phyloP scores from a whole-genome alignment of 1,140 invertebrate genomes.

The Trichonephila clavata region DNA sequence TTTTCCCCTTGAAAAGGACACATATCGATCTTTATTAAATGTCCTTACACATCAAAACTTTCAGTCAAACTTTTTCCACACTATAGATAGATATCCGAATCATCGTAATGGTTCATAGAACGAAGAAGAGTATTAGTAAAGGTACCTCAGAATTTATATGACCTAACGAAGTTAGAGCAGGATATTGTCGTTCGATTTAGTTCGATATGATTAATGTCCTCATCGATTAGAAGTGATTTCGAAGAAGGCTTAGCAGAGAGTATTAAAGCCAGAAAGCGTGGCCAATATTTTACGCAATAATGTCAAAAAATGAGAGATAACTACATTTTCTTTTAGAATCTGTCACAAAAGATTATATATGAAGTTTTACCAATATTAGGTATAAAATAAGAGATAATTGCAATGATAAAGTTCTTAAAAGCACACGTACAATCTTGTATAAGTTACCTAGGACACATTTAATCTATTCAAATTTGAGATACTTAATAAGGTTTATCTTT shows the following conservation, averaged over 20 bases:
- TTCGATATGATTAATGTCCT: constrained; percentile 31
- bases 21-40: constrained; percentile 1
- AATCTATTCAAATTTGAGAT: too few species aligned
- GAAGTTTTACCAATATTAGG: too few species aligned
- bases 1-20: neutral
- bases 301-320: neutral
- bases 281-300: neutral
- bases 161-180: constrained; percentile 5
- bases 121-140: constrained; percentile 3
- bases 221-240: constrained; percentile 3
- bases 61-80: constrained; percentile 14
- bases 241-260: neutral
- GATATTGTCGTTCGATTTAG: constrained; percentile 23
- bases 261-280: neutral
- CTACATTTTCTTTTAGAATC: neutral
- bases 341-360: neutral
- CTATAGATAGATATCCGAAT: constrained; percentile 40
- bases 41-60: constrained; percentile 1
- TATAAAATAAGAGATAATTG: too few species aligned
- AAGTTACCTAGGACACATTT: too few species aligned
- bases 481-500: too few species aligned
- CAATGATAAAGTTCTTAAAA: too few species aligned
- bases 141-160: constrained; percentile 3
- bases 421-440: too few species aligned
- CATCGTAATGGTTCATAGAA: constrained; percentile 9